phyloP scores from a whole-genome alignment of 1,140 invertebrate genomes.

The Formica exsecta region DNA sequence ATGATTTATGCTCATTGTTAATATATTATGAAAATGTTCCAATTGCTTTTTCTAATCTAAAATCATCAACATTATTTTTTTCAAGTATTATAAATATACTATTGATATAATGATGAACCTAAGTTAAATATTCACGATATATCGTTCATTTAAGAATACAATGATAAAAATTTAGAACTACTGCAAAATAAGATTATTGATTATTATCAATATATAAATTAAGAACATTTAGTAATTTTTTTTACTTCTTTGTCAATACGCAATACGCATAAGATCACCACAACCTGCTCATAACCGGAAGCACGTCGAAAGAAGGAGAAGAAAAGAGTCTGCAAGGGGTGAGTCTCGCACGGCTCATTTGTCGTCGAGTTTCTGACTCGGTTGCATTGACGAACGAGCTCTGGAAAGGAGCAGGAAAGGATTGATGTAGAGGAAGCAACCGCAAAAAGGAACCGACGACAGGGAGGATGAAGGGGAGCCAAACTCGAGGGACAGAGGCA shows the following conservation, averaged over 20 bases:
- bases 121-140: neutral
- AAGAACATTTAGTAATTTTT: neutral
- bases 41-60: neutral
- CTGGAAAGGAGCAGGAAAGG: conserved; percentile 72
- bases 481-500: conserved; percentile 44
- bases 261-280: neutral
- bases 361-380: conserved; percentile 78
- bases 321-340: conserved; percentile 60
- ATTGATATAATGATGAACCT: neutral
- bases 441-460: conserved; percentile 69
- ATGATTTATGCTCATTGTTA: neutral
- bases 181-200: neutral
- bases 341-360: conserved; percentile 74
- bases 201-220: conserved; percentile 5
- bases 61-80: neutral
- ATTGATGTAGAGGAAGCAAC: conserved; percentile 61
- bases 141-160: neutral
- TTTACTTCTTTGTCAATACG: neutral
- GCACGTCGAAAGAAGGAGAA: conserved; percentile 44
- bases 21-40: neutral
- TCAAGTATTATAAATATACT: neutral
- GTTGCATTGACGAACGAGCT: conserved; percentile 80
- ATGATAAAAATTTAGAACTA: neutral
- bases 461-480: conserved; percentile 25
- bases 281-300: conserved; percentile 41